Conservation (phyloP, 2,113 vertebrate species). For the Oreochromis niloticus region DNA sequence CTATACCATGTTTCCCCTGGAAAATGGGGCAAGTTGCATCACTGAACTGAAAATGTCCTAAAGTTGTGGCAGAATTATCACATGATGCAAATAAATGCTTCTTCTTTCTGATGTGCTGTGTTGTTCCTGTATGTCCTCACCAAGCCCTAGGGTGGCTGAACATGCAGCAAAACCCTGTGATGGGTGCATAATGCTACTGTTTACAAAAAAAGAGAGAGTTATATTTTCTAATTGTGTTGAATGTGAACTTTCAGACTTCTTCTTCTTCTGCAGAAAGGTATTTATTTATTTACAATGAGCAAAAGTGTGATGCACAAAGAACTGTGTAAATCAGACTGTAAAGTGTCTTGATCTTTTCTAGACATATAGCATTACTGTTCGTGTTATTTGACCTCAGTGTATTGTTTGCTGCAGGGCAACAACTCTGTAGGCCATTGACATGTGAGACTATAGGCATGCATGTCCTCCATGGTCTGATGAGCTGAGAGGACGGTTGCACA, state of each 20-base stretch:
- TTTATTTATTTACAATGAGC: background rate
- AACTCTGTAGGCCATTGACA: slow-evolving; percentile 21
- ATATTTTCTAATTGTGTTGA: background rate
- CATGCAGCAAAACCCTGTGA: background rate
- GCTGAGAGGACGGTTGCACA: slow-evolving; percentile 13
- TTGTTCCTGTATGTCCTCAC: background rate
- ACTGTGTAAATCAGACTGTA: background rate
- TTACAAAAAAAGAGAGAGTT: background rate
- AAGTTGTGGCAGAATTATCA: background rate
- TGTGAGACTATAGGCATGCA: background rate
- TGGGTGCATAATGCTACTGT: background rate
- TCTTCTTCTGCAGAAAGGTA: background rate
- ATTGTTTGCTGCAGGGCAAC: slow-evolving; percentile 68
- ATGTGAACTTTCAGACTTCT: background rate
- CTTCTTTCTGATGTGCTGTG: background rate
- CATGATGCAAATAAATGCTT: background rate
- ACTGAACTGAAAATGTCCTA: background rate
- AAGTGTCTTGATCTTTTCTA: background rate
- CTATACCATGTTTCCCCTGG: background rate
- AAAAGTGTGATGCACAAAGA: background rate
- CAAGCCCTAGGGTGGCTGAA: background rate
- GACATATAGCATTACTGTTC: background rate
- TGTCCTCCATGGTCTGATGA: slow-evolving; percentile 8
- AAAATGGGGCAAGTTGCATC: background rate
- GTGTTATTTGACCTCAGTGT: background rate